A percentile compares a stretch with the other conserved stretches of the same genome.
Evolutionary conservation across 2,113 vertebrate species (phyloP).

Genomic region (Fukomys damarensis): DNA sequence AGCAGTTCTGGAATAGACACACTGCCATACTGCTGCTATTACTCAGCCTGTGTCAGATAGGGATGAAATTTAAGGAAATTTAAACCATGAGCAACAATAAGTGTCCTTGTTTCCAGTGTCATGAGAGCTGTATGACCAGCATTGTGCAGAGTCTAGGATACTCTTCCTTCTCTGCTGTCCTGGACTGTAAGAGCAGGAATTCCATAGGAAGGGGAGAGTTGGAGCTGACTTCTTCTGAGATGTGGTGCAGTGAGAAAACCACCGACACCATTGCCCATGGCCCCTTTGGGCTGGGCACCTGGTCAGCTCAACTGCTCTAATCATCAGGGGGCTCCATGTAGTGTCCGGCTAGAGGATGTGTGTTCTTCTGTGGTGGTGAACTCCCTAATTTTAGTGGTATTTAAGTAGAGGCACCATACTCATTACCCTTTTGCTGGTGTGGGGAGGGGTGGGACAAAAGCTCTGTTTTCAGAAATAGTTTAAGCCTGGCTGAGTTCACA

Average conservation of each 20-base stretch:
- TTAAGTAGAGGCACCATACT: background rate
- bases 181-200: background rate
- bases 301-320: background rate
- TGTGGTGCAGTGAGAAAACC: background rate
- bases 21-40: no score
- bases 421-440: background rate
- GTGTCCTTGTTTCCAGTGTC: no score
- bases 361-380: background rate
- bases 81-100: background rate
- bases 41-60: background rate
- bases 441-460: no score
- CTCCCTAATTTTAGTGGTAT: no score
- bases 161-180: background rate
- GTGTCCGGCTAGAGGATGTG: background rate
- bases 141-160: background rate
- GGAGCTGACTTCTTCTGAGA: background rate
- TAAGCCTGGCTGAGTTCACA: rapidly evolving
- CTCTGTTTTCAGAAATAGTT: background rate
- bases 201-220: no score
- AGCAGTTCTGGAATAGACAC: no score
- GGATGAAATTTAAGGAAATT: background rate
- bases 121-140: background rate
- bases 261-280: background rate
- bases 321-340: background rate
- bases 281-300: background rate